Evolutionary conservation across 2,113 vertebrate species (phyloP), one percentile per base, ranked within the genome.

Genomic region (Vireo altiloquus): DNA sequence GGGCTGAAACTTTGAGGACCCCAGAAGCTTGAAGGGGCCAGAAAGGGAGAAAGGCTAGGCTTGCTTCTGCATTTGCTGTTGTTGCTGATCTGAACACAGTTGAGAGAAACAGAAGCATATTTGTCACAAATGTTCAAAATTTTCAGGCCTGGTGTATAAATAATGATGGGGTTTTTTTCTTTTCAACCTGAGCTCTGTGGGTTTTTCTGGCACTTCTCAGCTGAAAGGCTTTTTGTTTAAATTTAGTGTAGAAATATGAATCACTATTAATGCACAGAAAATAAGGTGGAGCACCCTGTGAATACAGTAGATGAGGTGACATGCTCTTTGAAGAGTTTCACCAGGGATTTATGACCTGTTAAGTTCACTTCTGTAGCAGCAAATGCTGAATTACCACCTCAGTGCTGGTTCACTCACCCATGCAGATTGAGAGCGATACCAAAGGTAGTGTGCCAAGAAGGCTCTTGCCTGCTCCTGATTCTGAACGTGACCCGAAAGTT

Each of bases 361-460:
- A 93, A 91, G 64, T 33, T 81, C 37, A 53, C 89, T 89, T 90
- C 84, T 97, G 63, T 59, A 94, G 77, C 72, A 94, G 72, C 90
- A 90, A 94, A 95, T 86, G 84, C 91, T 91, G 92, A 97, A 92
- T 94, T 95, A 92, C 96, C 92, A 77, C 71, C 92, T 92, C 47
- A 85, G 87, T 84, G 82, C 86, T 90, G 86, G 61, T 79, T 80
- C 81, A 77, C 88, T 92, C 92, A 87, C 54, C 83, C 88, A 11
- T 76, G 87, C 50, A 87, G 86, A 60, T n/a, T 59, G 82, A 91
- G 87, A 96, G 63, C 0, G 4, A 91, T 89, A 72, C 83, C 77
- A 63, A 61, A 91, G 78, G 75, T 79, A 6, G 30, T 0, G 11
- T 74, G 94, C 95, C 95, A 94, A 59, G 61, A 76, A 85, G 76